Percentiles rank a stretch among this genome's conserved stretches.
phyloP scores from a whole-genome alignment of 1,140 invertebrate genomes.

The Drosophila novamexicana region DNA sequence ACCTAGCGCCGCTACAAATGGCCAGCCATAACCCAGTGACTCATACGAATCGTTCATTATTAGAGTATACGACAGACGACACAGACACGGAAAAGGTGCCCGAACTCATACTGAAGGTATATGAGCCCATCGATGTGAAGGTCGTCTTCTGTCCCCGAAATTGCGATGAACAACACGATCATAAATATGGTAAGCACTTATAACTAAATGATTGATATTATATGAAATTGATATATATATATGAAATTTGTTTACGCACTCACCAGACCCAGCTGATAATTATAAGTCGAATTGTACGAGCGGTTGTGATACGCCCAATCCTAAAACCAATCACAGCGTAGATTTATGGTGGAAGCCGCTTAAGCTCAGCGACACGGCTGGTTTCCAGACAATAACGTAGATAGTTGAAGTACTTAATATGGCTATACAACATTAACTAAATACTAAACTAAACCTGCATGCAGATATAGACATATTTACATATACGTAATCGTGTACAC shows the following conservation, averaged over 20 bases:
- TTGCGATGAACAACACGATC: conserved; percentile 69
- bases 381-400: conserved; percentile 56
- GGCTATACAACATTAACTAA: conserved; percentile 39
- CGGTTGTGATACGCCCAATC: conserved; percentile 42
- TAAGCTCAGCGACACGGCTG: conserved; percentile 44
- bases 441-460: conserved; percentile 11
- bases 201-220: background rate
- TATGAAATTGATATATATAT: background rate
- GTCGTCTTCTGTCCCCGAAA: conserved; percentile 65
- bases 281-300: conserved; percentile 56
- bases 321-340: conserved; percentile 45
- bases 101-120: conserved; percentile 63
- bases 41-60: conserved; percentile 51
- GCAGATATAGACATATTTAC: conserved; percentile 17
- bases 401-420: conserved; percentile 4
- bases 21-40: conserved; percentile 56
- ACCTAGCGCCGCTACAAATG: conserved; percentile 43
- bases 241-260: background rate
- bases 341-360: conserved; percentile 65
- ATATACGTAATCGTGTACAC: conserved; percentile 34
- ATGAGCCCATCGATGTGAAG: conserved; percentile 68
- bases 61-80: conserved; percentile 16
- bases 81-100: conserved; percentile 55
- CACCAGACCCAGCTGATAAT: conserved; percentile 73
- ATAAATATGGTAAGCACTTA: conserved; percentile 63